Conservation (phyloP, 2,888 invertebrate species). For the Coleophora deauratella region DNA sequence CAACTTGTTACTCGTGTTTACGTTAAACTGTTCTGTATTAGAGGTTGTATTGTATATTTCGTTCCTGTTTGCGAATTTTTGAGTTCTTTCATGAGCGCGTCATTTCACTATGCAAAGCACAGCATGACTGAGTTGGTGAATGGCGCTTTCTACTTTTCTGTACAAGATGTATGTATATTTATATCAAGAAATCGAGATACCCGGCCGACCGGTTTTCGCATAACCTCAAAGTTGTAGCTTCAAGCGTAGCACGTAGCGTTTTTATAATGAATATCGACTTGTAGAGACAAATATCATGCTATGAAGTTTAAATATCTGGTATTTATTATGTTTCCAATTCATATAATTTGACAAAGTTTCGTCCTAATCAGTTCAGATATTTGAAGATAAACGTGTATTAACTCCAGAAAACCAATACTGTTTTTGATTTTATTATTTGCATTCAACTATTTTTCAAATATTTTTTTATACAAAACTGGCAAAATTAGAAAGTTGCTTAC, state of each 20-base stretch:
- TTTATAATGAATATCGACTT: slow-evolving; percentile 6
- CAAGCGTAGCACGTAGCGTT: slow-evolving; percentile 5
- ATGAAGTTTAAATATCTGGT: no score
- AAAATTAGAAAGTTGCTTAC: slow-evolving; percentile 23
- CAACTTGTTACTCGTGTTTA: background rate
- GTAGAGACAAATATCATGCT: no score
- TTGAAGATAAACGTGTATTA: no score
- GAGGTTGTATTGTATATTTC: background rate
- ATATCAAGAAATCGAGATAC: slow-evolving; percentile 10
- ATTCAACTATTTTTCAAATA: no score
- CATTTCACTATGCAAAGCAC: slow-evolving; percentile 24
- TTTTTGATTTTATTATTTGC: no score
- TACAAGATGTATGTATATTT: background rate
- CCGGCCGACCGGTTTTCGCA: slow-evolving; percentile 17
- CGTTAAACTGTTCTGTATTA: background rate
- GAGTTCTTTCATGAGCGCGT: slow-evolving; percentile 18
- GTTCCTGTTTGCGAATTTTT: background rate
- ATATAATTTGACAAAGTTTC: no score
- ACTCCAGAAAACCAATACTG: no score
- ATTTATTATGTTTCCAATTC: no score
- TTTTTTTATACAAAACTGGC: no score
- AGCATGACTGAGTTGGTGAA: slow-evolving; percentile 23
- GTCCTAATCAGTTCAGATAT: no score
- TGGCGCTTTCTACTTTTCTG: no score
- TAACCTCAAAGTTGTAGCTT: slow-evolving; percentile 15